Evolutionary conservation across 2,888 invertebrate species (phyloP), one percentile per base, ranked within the genome.

Genomic region (Chorisops tibialis): DNA sequence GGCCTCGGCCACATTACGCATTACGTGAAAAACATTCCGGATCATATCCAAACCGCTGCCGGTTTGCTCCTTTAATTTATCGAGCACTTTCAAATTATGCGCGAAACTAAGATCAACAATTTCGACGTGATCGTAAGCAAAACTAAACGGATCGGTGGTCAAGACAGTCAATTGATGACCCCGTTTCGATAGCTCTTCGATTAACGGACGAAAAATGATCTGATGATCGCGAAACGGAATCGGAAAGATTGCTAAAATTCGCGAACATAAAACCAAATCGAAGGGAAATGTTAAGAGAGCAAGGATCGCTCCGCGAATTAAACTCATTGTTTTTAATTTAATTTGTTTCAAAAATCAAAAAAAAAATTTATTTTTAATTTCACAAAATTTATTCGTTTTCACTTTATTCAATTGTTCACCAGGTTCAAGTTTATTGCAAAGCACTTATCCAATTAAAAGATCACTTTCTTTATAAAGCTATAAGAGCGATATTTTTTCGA

Each of bases 191-290:
- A 83, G 68, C 39, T 77, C 79, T 14, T 72, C 69, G 68, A 79
- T 77, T 14, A 82, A 68, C 4, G 76, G 74, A 30, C 75, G 73
- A 71, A 73, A 81, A 1, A 78, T 75, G 0, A 77, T 69, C 69
- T 81, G 81, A 64, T 82, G 82, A 65, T 81, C 82, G 62, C 76
- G 75, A 2, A 79, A 79, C 2, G 82, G 77, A 3, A 76, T 72
- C 14, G 79, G 72, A 39, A 79, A 72, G 0, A 81, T 69, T 0
- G 73, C 78, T 48, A 82, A 69, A 54, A 82, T 81, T 66, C 73
- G 72, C 2, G 78, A 77, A 22, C 68, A 56, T 7, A 66, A 48
- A n/a, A 38, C 56, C 2, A 24, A 24, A 9, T 18, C 16, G 5
- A 50, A 11, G 11, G 19, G 6, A 4, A 49, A 14, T 35, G 14